Evolutionary conservation across 1,140 invertebrate genomes (phyloP).

Genomic region (Drosophila arizonae): DNA sequence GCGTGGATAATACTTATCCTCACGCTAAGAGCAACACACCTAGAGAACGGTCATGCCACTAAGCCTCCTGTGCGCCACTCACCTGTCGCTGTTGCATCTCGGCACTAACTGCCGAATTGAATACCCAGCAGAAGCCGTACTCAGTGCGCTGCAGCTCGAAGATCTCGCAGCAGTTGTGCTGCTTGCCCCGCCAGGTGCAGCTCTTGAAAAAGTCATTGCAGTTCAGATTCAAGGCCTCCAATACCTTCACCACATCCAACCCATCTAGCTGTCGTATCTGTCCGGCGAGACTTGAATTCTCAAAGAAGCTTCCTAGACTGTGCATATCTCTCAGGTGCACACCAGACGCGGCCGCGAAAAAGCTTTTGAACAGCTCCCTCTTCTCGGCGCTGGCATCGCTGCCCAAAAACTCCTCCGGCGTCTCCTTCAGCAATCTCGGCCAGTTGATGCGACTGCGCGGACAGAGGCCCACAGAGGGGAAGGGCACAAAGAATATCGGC

Average conservation of each 20-base stretch:
- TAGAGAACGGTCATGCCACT: not conserved
- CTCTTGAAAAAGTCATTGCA: constrained; percentile 52
- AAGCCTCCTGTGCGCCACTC: not conserved
- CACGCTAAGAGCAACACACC: constrained; percentile 25
- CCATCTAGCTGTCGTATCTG: constrained; percentile 36
- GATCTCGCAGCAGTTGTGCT: constrained; percentile 64
- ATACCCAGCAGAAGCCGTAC: constrained; percentile 64
- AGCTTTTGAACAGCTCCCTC: constrained; percentile 54
- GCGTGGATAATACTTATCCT: constrained; percentile 62
- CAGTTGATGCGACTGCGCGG: constrained; percentile 59
- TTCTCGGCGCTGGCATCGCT: constrained; percentile 31
- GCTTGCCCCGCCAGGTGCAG: constrained; percentile 54
- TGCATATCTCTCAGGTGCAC: constrained; percentile 46
- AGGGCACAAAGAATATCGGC: constrained; percentile 59
- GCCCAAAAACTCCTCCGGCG: constrained; percentile 55
- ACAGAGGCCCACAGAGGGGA: constrained; percentile 69
- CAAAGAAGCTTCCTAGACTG: constrained; percentile 43
- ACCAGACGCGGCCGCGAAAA: constrained; percentile 50
- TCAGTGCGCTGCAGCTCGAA: constrained; percentile 71
- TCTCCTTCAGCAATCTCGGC: constrained; percentile 38
- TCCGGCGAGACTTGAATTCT: constrained; percentile 30
- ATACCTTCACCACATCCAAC: constrained; percentile 51
- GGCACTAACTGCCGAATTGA: constrained; percentile 59
- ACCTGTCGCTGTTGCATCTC: constrained; percentile 33
- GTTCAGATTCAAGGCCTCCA: constrained; percentile 30